Conservation (phyloP, 2,113 vertebrate species). For the Pterocles orientalis region DNA sequence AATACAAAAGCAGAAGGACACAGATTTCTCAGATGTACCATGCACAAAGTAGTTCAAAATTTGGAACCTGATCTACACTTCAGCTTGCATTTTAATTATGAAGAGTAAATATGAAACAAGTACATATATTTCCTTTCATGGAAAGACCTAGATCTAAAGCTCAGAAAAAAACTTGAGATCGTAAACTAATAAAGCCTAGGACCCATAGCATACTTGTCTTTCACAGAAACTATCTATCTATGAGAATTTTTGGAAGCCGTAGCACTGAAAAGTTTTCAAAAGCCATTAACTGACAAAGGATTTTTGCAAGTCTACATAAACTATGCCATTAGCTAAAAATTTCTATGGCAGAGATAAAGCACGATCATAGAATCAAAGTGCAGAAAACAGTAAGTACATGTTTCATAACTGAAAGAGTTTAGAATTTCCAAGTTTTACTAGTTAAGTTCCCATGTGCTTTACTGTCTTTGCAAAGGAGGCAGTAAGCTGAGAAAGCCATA, state of each 20-base stretch:
- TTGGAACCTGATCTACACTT: neutral
- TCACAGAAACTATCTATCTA: neutral
- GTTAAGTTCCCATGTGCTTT: neutral
- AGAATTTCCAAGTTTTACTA: neutral
- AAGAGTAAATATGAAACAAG: neutral
- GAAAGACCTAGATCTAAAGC: neutral
- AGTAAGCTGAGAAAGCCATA: neutral
- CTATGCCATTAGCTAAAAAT: neutral
- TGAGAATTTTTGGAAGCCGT: neutral
- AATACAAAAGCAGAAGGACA: neutral
- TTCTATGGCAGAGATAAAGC: neutral
- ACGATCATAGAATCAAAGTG: rapidly evolving
- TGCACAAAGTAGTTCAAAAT: neutral
- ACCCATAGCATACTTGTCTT: neutral
- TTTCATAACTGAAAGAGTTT: neutral
- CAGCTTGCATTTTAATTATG: neutral
- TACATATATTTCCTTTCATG: neutral
- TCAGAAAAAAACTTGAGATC: neutral
- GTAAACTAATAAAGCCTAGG: neutral
- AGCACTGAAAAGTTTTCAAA: neutral
- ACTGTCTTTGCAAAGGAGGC: neutral
- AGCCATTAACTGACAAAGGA: neutral
- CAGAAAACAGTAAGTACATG: neutral
- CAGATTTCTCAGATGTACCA: neutral
- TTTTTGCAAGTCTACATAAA: neutral